phyloP scores from a whole-genome alignment of 2,113 vertebrate genomes.

The Tauraco erythrolophus region DNA sequence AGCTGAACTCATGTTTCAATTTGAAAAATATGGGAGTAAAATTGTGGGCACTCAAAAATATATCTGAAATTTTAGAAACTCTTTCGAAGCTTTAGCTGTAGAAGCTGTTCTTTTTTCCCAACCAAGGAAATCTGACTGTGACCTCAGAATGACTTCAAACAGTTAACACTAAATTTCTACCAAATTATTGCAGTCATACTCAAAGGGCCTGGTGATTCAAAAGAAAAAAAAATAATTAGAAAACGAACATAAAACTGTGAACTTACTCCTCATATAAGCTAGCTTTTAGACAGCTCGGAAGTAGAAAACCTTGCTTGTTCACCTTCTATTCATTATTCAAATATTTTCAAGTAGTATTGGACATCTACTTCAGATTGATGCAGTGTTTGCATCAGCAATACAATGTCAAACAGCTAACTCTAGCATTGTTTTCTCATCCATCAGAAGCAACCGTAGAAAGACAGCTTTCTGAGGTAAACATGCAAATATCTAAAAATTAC shows the following conservation, averaged over 20 bases:
- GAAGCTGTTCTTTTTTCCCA: neutral
- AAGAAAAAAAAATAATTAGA: neutral
- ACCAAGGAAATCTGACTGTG: neutral
- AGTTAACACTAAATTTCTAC: neutral
- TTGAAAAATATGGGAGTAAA: neutral
- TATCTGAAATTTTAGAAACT: neutral
- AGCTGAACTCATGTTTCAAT: neutral
- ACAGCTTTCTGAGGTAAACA: constrained; percentile 1
- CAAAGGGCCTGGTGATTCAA: neutral
- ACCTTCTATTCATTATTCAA: neutral
- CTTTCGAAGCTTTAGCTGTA: neutral
- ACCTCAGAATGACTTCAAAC: neutral
- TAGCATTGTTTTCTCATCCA: neutral
- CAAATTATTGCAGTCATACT: neutral
- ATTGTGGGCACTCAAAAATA: neutral
- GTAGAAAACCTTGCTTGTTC: neutral
- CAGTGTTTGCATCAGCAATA: neutral
- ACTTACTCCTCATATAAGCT: neutral
- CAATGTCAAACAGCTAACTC: neutral
- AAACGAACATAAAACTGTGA: neutral
- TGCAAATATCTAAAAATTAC: neutral
- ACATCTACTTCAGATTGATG: neutral
- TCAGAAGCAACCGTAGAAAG: neutral
- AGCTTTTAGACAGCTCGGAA: neutral
- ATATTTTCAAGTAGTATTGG: neutral